Evolutionary conservation across 2,113 vertebrate species (phyloP).

Genomic region (Semnopithecus entellus): DNA sequence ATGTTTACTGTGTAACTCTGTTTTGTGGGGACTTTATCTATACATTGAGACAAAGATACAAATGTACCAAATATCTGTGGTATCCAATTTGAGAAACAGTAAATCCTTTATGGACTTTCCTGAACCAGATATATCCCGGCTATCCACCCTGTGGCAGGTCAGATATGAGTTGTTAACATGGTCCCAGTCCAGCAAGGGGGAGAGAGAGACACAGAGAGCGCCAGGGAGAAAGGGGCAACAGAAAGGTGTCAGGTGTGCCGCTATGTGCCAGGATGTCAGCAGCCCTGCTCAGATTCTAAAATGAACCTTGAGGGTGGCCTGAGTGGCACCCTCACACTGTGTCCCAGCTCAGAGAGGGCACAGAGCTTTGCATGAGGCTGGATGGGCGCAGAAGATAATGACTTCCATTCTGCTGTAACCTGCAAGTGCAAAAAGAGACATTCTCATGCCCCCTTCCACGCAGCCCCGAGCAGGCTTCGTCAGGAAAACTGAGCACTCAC

Average conservation of each 20-base stretch:
- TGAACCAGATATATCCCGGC: background rate
- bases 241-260: background rate
- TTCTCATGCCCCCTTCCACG: background rate
- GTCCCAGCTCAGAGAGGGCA: background rate
- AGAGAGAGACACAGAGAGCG: background rate
- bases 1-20: background rate
- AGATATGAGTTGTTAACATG: background rate
- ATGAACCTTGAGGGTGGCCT: background rate
- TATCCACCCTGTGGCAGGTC: background rate
- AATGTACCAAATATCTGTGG: background rate
- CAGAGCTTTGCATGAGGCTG: background rate
- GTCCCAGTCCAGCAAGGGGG: too few species aligned
- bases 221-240: background rate
- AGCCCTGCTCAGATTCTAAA: background rate
- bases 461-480: background rate
- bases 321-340: fast-evolving
- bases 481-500: background rate
- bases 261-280: too few species aligned
- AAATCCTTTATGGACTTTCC: background rate
- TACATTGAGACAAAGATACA: background rate
- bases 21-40: background rate
- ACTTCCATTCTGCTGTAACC: background rate
- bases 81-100: background rate
- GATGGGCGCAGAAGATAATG: background rate
- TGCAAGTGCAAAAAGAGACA: background rate